These are phyloP conservation scores for Xylota sylvarum DNA, from an alignment of 2,888 invertebrate genomes.

Conservation along the genomic window DNA sequence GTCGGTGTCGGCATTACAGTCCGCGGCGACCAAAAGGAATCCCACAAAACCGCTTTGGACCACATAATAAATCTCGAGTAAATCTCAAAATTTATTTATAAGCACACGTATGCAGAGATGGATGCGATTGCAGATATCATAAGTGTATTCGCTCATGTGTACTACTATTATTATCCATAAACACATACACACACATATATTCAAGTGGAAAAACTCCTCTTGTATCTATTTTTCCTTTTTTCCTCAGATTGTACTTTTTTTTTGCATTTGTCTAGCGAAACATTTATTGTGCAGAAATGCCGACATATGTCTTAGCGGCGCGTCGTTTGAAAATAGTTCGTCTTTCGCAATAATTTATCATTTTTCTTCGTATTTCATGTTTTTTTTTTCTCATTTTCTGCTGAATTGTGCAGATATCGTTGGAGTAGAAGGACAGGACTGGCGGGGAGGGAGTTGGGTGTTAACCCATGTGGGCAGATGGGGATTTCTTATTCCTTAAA, in stretches of 20 bases:
- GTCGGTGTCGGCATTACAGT: conserved; percentile 57
- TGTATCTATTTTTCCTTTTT: conserved; percentile 49
- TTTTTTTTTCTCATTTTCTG: conserved; percentile 75
- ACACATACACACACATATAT: conserved; percentile 2
- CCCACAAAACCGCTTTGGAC: conserved; percentile 71
- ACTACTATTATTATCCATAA: conserved; percentile 65
- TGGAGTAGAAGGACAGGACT: not conserved
- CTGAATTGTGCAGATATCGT: conserved; percentile 58
- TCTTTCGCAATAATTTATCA: conserved; percentile 79
- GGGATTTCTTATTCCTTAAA: conserved; percentile 53
- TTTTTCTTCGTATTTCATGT: conserved; percentile 75
- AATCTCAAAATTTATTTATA: conserved; percentile 77
- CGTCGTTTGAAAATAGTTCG: conserved; percentile 78
- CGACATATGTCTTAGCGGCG: conserved; percentile 79
- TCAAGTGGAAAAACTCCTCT: conserved; percentile 65
- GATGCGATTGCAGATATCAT: conserved; percentile 75
- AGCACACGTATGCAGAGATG: conserved; percentile 67
- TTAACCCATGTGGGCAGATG: conserved; percentile 56
- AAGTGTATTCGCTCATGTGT: conserved; percentile 67
- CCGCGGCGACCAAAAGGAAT: conserved; percentile 67
- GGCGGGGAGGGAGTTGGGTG: conserved; percentile 8
- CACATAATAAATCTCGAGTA: conserved; percentile 76
- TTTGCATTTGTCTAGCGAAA: conserved; percentile 77
- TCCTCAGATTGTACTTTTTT: conserved; percentile 43
- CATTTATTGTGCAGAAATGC: conserved; percentile 78